phyloP scores from a whole-genome alignment of 64 coral and sea anemone species.

The Porites australiensis region DNA sequence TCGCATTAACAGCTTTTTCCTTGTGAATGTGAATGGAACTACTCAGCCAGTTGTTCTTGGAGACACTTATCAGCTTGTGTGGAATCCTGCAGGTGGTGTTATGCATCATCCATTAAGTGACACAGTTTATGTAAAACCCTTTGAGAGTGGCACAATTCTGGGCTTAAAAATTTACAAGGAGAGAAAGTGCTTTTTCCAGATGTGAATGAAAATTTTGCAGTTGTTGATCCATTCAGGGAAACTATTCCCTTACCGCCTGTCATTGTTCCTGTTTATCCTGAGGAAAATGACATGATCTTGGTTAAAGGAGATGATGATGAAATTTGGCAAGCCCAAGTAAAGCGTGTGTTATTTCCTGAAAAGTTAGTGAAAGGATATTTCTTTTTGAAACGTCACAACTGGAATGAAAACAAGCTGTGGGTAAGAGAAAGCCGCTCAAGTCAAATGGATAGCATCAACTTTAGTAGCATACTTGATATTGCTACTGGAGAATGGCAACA shows the following conservation, averaged over 20 bases:
- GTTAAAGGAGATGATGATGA: constrained; percentile 77
- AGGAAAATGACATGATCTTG: constrained; percentile 61
- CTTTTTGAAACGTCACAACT: constrained; percentile 69
- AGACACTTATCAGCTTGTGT: constrained; percentile 66
- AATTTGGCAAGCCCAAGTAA: constrained; percentile 82
- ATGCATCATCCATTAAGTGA: constrained; percentile 81
- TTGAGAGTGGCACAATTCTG: constrained; percentile 54
- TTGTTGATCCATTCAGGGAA: constrained; percentile 75
- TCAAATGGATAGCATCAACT: constrained; percentile 77
- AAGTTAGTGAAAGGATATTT: constrained; percentile 78
- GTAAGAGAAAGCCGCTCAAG: constrained; percentile 66
- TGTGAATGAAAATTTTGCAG: constrained; percentile 71
- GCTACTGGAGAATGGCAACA: constrained; percentile 64
- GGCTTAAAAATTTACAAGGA: constrained; percentile 63
- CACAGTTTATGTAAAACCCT: constrained; percentile 74
- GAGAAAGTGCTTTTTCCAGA: constrained; percentile 80
- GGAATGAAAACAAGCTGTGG: constrained; percentile 72
- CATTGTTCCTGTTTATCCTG: constrained; percentile 71
- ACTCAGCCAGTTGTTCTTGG: constrained; percentile 64
- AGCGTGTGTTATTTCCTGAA: constrained; percentile 32
- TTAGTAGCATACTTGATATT: constrained; percentile 58
- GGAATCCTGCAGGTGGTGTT: constrained; percentile 49
- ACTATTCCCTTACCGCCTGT: constrained; percentile 58
- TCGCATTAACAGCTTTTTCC: constrained; percentile 65
- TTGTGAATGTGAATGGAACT: constrained; percentile 65